Conservation (phyloP, 2,797 vertebrate genomes). For the Neoniphon sammara region DNA sequence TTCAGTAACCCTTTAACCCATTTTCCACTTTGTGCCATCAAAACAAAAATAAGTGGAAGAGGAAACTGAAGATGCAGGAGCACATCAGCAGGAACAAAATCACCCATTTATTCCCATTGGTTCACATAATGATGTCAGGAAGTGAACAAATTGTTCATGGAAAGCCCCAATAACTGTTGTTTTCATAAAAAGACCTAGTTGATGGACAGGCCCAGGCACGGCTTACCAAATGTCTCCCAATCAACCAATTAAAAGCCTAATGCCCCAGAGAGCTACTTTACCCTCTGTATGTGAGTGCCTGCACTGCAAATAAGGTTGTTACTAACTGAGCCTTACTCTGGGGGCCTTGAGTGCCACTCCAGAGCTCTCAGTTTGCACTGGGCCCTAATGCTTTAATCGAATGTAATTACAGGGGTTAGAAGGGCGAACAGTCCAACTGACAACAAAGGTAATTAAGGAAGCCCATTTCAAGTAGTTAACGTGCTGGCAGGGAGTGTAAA, state of each 20-base stretch:
- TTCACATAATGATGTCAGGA: slow-evolving; percentile 4
- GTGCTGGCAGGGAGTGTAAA: slow-evolving; percentile 35
- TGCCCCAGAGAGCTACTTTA: slow-evolving; percentile 40
- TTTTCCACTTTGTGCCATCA: neutral
- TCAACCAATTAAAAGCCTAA: slow-evolving; percentile 70
- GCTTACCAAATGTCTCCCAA: slow-evolving; percentile 52
- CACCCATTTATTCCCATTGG: slow-evolving; percentile 12
- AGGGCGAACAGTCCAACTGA: slow-evolving; percentile 54
- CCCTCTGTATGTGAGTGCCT: slow-evolving; percentile 39
- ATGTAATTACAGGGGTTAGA: slow-evolving; percentile 66
- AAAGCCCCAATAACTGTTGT: neutral
- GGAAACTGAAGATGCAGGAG: neutral
- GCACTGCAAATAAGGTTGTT: slow-evolving; percentile 68
- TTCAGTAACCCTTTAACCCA: neutral
- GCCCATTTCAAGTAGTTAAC: slow-evolving; percentile 50
- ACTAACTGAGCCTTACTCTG: slow-evolving; percentile 47
- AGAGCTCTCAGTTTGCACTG: slow-evolving; percentile 52
- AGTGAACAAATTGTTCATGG: slow-evolving; percentile 7
- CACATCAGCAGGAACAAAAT: slow-evolving; percentile 6
- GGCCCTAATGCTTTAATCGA: slow-evolving; percentile 74
- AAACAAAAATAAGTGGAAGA: neutral
- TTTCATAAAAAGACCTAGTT: slow-evolving; percentile 32
- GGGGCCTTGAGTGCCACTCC: slow-evolving; percentile 70
- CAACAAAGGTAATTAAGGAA: slow-evolving; percentile 69
- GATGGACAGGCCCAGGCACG: slow-evolving; percentile 23